Conservation (phyloP, 2,888 invertebrate species). For the Phyllotreta striolata region DNA sequence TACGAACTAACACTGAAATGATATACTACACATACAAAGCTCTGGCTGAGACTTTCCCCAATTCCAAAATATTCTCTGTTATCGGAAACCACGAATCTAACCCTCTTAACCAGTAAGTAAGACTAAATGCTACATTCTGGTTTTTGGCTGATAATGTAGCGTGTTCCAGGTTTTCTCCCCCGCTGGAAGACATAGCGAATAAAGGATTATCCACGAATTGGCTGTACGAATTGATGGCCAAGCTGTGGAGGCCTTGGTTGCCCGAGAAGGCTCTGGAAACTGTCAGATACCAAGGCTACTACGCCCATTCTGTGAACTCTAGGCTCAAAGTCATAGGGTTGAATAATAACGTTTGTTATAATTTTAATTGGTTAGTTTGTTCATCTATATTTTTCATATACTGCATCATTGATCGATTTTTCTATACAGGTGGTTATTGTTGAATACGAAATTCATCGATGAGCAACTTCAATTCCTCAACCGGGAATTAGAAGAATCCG, state of each 20-base stretch:
- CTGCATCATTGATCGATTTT: constrained; percentile 12
- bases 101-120: constrained; percentile 64
- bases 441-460: constrained; percentile 73
- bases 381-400: constrained; percentile 6
- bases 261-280: constrained; percentile 68
- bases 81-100: constrained; percentile 73
- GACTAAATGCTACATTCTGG: not conserved
- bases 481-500: constrained; percentile 49
- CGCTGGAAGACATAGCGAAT: constrained; percentile 35
- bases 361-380: constrained; percentile 70
- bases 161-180: constrained; percentile 41
- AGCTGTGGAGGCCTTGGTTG: constrained; percentile 74
- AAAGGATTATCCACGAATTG: constrained; percentile 67
- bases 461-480: constrained; percentile 84
- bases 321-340: constrained; percentile 79
- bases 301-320: constrained; percentile 69
- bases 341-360: constrained; percentile 83
- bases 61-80: constrained; percentile 64
- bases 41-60: constrained; percentile 60
- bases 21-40: constrained; percentile 63
- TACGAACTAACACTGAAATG: constrained; percentile 67
- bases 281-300: constrained; percentile 77
- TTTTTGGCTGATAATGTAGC: not conserved
- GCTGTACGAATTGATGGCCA: constrained; percentile 76
- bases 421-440: constrained; percentile 55